phyloP scores from a whole-genome alignment of 1,140 invertebrate species.

The Penaeus indicus region DNA sequence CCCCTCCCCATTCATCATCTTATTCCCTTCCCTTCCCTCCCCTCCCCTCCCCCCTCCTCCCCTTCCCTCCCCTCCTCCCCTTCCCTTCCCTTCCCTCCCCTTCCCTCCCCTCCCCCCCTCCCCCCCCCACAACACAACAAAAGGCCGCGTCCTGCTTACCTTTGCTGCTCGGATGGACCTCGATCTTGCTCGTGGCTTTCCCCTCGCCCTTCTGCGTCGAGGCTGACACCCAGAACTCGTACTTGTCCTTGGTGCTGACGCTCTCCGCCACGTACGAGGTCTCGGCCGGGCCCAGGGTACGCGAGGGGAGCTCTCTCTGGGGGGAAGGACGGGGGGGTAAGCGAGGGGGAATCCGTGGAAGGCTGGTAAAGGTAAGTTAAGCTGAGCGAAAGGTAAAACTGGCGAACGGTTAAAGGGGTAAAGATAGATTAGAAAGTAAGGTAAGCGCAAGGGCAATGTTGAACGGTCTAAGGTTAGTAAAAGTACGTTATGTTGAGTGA shows the following conservation, averaged over 20 bases:
- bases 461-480: no score
- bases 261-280: slow-evolving; percentile 73
- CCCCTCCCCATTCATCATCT: background rate
- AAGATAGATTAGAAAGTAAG: no score
- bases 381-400: no score
- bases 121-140: no score
- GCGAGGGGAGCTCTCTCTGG: slow-evolving; percentile 77
- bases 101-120: background rate
- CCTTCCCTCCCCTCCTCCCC: background rate
- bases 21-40: background rate
- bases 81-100: background rate
- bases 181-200: slow-evolving; percentile 73
- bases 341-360: background rate
- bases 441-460: no score
- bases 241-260: slow-evolving; percentile 74
- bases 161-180: slow-evolving; percentile 65
- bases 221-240: slow-evolving; percentile 78
- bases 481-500: no score
- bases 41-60: background rate
- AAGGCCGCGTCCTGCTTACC: slow-evolving; percentile 22
- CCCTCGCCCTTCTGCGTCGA: slow-evolving; percentile 76
- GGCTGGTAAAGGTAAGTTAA: no score
- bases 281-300: slow-evolving; percentile 69
- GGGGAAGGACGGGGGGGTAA: slow-evolving; percentile 73
- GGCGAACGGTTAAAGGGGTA: background rate